Evolutionary conservation across 2,797 vertebrate genomes (phyloP).

Genomic region (Sitta carolinensis): DNA sequence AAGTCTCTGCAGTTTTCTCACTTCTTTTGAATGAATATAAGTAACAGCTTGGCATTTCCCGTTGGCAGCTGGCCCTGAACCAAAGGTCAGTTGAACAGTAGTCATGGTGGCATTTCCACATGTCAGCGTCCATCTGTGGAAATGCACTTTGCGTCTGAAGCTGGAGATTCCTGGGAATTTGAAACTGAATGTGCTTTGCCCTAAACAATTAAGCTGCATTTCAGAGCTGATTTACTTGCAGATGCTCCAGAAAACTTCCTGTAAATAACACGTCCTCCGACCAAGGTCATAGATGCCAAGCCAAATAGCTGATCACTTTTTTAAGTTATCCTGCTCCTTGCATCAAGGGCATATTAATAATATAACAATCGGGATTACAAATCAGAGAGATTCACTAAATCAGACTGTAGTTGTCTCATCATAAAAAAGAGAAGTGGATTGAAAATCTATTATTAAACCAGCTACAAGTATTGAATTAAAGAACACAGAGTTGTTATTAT

Average conservation of each 20-base stretch:
- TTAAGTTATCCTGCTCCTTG: constrained; percentile 7
- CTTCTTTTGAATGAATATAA: neutral
- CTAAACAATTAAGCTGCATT: constrained; percentile 29
- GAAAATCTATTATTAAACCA: constrained; percentile 59
- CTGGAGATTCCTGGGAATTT: constrained; percentile 49
- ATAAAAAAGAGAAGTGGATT: constrained; percentile 35
- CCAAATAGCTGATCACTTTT: constrained; percentile 8
- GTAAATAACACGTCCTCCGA: constrained; percentile 20
- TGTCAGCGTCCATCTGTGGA: constrained; percentile 54
- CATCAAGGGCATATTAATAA: constrained; percentile 49
- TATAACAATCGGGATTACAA: constrained; percentile 18
- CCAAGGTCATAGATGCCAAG: constrained; percentile 34
- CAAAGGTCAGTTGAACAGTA: constrained; percentile 50
- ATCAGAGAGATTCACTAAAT: constrained; percentile 54
- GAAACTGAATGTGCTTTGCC: constrained; percentile 2
- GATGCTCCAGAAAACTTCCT: constrained; percentile 25
- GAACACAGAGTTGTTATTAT: constrained; percentile 3
- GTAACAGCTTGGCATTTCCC: constrained; percentile 55
- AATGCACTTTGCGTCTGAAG: neutral
- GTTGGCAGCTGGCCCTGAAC: constrained; percentile 49
- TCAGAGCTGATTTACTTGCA: constrained; percentile 45
- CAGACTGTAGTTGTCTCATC: constrained; percentile 11
- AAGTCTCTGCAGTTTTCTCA: neutral
- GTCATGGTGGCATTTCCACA: constrained; percentile 42
- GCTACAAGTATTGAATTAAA: constrained; percentile 36